Evolutionary conservation across 2,113 vertebrate species (phyloP).

Genomic region (Clarias magur): DNA sequence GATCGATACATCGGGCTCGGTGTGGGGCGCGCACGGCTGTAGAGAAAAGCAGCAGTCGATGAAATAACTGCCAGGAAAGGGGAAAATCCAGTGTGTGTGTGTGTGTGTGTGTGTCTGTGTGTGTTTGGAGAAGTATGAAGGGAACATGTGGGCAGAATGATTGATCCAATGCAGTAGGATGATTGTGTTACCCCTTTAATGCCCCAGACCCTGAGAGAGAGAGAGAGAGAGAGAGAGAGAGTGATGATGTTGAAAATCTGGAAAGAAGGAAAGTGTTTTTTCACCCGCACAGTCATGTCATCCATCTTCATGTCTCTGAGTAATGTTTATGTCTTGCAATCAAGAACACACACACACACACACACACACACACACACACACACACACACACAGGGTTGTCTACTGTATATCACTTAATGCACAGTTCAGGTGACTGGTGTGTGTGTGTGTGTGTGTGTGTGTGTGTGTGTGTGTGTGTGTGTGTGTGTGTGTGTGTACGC

Average conservation of each 20-base stretch:
- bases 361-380: conserved; percentile 23
- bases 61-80: conserved; percentile 32
- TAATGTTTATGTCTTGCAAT: conserved; percentile 39
- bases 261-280: conserved; percentile 32
- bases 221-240: conserved; percentile 6
- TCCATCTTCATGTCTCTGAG: conserved; percentile 28
- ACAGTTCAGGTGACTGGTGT: conserved; percentile 18
- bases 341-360: conserved; percentile 17
- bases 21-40: conserved; percentile 6
- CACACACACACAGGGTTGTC: background rate
- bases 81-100: background rate
- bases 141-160: conserved; percentile 37
- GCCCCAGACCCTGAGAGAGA: conserved; percentile 16
- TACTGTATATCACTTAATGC: conserved; percentile 10
- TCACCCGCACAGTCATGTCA: conserved; percentile 34
- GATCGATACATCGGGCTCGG: conserved; percentile 43
- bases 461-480: conserved; percentile 16
- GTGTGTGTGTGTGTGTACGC: no score
- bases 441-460: background rate
- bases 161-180: conserved; percentile 47
- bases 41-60: conserved; percentile 37
- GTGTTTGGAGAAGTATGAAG: conserved; percentile 18
- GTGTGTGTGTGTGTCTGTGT: conserved; percentile 20
- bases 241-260: conserved; percentile 11
- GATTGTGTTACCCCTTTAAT: conserved; percentile 47